Percentiles rank a stretch among this genome's conserved stretches.
These are phyloP conservation scores for Chironomus tentans DNA, from an alignment of 2,888 invertebrate genomes.

Conservation along the genomic window DNA sequence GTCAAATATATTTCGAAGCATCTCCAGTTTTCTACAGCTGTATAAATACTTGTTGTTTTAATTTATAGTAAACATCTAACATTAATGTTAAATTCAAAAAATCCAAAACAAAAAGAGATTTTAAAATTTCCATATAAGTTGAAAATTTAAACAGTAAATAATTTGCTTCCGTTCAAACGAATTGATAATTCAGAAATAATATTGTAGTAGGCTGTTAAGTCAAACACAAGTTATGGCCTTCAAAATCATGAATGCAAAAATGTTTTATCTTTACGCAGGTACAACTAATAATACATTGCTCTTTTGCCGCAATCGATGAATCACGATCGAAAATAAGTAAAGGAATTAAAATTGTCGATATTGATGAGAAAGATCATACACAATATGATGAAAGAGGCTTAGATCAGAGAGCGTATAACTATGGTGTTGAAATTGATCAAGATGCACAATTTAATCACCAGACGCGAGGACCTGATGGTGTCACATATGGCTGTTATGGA, in stretches of 20 bases:
- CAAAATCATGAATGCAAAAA: background rate
- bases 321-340: background rate
- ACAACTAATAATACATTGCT: constrained; percentile 10
- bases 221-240: background rate
- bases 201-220: no score
- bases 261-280: background rate
- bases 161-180: background rate
- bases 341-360: constrained; percentile 8
- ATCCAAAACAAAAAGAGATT: no score
- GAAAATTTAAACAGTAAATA: background rate
- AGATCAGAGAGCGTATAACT: constrained; percentile 58
- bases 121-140: background rate
- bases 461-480: constrained; percentile 62
- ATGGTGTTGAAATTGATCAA: constrained; percentile 67
- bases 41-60: no score
- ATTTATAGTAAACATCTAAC: no score
- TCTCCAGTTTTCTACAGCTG: no score
- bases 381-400: constrained; percentile 26
- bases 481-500: constrained; percentile 73
- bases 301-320: constrained; percentile 1
- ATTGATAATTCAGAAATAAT: background rate
- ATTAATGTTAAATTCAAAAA: no score
- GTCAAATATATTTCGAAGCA: no score
- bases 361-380: constrained; percentile 6
- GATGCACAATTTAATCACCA: constrained; percentile 73